A percentile compares a stretch with the other conserved stretches of the same genome.
phyloP scores from a whole-genome alignment of 2,888 invertebrate species.

The Caenorhabditis wallacei region DNA sequence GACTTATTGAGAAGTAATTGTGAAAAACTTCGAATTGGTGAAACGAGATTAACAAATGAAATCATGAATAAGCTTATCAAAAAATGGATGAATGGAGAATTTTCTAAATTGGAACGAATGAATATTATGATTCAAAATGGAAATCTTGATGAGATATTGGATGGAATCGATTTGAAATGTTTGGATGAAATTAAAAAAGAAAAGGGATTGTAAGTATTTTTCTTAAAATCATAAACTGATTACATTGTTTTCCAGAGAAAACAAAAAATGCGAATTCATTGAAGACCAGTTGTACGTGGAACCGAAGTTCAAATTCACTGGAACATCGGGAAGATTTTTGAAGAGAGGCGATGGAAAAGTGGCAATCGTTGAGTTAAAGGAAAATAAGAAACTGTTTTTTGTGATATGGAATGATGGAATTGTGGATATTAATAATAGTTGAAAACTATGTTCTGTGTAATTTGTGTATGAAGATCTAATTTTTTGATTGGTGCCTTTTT shows the following conservation, averaged over 20 bases:
- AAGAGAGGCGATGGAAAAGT: slow-evolving; percentile 9
- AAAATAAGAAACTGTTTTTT: neutral
- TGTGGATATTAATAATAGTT: too few species aligned
- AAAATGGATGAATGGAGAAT: neutral
- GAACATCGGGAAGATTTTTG: neutral
- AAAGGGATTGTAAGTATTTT: neutral
- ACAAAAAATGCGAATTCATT: neutral
- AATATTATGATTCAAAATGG: neutral
- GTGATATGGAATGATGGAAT: slow-evolving; percentile 14
- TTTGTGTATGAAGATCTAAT: too few species aligned
- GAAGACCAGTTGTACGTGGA: neutral
- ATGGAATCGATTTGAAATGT: slow-evolving; percentile 3
- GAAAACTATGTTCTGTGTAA: too few species aligned
- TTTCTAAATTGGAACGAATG: neutral
- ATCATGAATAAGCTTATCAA: neutral
- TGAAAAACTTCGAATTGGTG: neutral
- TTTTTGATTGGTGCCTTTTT: too few species aligned
- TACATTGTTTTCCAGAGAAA: neutral
- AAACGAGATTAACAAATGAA: neutral
- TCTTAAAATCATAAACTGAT: neutral
- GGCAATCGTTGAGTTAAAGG: neutral
- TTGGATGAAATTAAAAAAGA: neutral
- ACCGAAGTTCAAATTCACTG: neutral
- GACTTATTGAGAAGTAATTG: neutral
- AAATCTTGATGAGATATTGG: neutral